A percentile compares a stretch with the other conserved stretches of the same genome.
Conservation (phyloP, 2,888 invertebrate genomes). For the Trissonchulus latispiculum region DNA sequence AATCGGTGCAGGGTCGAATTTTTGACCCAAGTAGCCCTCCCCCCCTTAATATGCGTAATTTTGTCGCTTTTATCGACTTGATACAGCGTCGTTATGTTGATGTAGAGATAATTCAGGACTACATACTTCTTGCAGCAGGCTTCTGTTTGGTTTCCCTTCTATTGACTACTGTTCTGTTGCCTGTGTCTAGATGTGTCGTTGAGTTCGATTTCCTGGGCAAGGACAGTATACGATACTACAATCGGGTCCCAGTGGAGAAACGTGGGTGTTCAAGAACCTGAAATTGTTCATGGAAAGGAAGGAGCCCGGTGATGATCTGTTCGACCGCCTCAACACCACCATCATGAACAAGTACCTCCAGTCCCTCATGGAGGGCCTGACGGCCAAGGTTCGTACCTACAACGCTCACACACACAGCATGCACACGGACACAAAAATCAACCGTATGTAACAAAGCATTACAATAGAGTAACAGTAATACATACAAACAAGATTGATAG, state of each 20-base stretch:
- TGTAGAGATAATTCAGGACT: too few species aligned
- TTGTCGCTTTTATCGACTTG: too few species aligned
- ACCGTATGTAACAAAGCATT: too few species aligned
- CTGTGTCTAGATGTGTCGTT: constrained; percentile 63
- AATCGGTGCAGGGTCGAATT: too few species aligned
- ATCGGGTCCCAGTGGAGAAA: constrained; percentile 93
- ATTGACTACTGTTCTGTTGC: too few species aligned
- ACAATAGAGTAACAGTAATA: too few species aligned
- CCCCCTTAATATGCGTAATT: too few species aligned
- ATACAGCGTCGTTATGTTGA: too few species aligned
- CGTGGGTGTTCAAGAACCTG: constrained; percentile 93
- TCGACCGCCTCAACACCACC: constrained; percentile 89
- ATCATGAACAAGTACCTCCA: constrained; percentile 94
- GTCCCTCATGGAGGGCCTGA: constrained; percentile 90
- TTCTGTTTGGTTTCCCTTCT: too few species aligned
- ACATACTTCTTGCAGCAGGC: neutral
- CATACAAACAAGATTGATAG: too few species aligned
- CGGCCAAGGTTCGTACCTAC: constrained; percentile 99
- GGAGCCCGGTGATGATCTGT: constrained; percentile 82
- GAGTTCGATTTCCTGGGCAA: constrained; percentile 98
- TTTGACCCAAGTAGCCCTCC: too few species aligned
- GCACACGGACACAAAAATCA: too few species aligned
- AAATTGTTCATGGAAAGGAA: constrained; percentile 96
- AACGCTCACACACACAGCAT: constrained; percentile 96
- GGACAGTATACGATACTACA: constrained; percentile 79